phyloP scores from a whole-genome alignment of 2,888 invertebrate species.

The Torymus auratus region DNA sequence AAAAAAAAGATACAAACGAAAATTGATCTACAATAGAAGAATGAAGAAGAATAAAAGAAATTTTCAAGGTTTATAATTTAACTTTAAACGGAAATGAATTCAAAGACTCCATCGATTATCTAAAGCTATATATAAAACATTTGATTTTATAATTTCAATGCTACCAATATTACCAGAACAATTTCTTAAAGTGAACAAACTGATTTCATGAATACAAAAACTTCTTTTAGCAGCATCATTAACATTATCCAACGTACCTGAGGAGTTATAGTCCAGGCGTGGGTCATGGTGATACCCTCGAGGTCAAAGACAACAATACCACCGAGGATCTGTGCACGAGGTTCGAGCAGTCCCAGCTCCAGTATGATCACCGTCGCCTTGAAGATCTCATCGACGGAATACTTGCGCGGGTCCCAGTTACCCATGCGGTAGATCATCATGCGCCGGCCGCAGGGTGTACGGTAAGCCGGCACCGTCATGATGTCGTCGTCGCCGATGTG shows the following conservation, averaged over 20 bases:
- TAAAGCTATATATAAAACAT: no score
- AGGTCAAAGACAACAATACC: constrained; percentile 88
- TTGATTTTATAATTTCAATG: no score
- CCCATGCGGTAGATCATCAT: constrained; percentile 86
- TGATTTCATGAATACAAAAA: no score
- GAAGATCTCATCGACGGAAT: constrained; percentile 84
- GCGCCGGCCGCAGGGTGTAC: constrained; percentile 85
- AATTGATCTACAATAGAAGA: no score
- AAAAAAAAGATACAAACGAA: no score
- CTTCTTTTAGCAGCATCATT: no score
- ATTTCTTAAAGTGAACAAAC: no score
- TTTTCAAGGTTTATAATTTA: no score
- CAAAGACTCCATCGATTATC: no score
- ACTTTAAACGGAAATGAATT: no score
- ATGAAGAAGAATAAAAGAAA: no score
- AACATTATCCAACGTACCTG: constrained; percentile 66
- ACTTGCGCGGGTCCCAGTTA: constrained; percentile 85
- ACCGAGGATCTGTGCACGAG: constrained; percentile 85
- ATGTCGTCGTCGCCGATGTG: constrained; percentile 83
- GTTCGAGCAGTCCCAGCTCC: constrained; percentile 87
- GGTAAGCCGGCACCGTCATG: constrained; percentile 85
- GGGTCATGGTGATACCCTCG: constrained; percentile 83
- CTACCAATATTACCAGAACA: no score
- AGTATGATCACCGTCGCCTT: constrained; percentile 84
- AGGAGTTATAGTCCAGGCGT: constrained; percentile 86